Percentiles rank a stretch among this genome's conserved stretches.
phyloP scores from a whole-genome alignment of 1,140 invertebrate species.

The Pentalonia nigronervosa region DNA sequence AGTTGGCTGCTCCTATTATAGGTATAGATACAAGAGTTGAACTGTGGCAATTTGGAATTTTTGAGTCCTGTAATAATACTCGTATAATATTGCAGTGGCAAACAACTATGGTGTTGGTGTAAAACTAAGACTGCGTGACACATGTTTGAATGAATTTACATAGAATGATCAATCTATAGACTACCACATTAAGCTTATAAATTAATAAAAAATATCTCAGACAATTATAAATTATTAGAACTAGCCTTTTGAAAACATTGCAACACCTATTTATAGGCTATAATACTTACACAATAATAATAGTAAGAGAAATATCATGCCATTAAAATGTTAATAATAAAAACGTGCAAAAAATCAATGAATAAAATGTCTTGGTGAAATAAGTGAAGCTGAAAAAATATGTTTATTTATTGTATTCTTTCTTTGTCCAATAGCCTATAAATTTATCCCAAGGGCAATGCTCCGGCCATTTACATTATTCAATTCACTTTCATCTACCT shows the following conservation, averaged over 20 bases:
- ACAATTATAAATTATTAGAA: not conserved
- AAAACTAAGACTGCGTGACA: not conserved
- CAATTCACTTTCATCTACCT: conserved; percentile 23
- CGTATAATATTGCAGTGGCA: not conserved
- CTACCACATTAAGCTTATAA: not conserved
- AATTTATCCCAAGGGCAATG: not conserved
- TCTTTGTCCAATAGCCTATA: conserved; percentile 22
- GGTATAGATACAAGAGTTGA: too few relatives aligned
- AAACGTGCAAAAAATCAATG: conserved; percentile 29
- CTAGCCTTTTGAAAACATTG: not conserved
- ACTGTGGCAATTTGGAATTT: not conserved
- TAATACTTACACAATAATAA: not conserved
- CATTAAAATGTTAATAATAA: conserved; percentile 34
- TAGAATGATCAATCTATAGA: not conserved
- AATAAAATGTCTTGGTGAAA: conserved; percentile 3
- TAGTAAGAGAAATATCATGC: conserved; percentile 11
- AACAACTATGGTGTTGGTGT: not conserved
- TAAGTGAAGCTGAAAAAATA: conserved; percentile 46
- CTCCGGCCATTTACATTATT: not conserved
- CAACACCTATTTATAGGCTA: not conserved
- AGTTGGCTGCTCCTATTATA: too few relatives aligned
- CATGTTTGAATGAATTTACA: not conserved
- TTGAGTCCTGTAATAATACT: too few relatives aligned
- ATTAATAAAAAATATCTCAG: not conserved
- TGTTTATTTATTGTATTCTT: conserved; percentile 26